Conservation (phyloP, 2,888 invertebrate genomes). For the Flabesymbios commensalis region DNA sequence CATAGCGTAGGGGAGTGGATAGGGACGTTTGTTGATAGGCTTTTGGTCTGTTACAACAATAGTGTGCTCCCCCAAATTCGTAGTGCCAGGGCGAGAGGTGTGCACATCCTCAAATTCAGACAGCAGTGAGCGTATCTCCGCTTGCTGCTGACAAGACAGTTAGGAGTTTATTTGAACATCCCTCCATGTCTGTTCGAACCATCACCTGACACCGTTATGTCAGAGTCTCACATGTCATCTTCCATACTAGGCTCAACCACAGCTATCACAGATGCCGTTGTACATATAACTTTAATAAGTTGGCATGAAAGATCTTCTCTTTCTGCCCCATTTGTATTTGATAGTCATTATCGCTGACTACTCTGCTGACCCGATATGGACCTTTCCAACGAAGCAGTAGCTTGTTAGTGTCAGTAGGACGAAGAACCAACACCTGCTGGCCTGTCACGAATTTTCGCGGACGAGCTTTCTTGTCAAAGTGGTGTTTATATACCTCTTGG, state of each 20-base stretch:
- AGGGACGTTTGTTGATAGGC: not conserved
- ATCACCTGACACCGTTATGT: no score
- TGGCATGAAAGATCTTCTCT: constrained; percentile 1
- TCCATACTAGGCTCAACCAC: no score
- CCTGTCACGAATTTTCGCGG: constrained; percentile 14
- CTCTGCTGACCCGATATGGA: constrained; percentile 3
- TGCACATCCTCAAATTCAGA: no score
- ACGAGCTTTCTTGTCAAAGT: constrained; percentile 28
- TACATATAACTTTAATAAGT: constrained; percentile 5
- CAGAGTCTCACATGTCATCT: no score
- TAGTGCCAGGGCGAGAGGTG: not conserved
- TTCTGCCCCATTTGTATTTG: not conserved
- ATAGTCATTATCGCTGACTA: not conserved
- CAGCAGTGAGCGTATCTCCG: no score
- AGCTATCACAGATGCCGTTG: no score
- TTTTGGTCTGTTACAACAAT: not conserved
- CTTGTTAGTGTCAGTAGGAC: constrained; percentile 36
- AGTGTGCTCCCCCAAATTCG: not conserved
- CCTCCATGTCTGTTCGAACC: no score
- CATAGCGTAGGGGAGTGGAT: not conserved
- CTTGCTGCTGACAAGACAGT: no score
- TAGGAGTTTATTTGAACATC: no score
- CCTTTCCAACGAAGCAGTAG: constrained; percentile 13
- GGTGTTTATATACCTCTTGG: constrained; percentile 3
- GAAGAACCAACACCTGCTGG: constrained; percentile 31